phyloP scores from a whole-genome alignment of 2,888 invertebrate genomes.

The Drosophila rubida region DNA sequence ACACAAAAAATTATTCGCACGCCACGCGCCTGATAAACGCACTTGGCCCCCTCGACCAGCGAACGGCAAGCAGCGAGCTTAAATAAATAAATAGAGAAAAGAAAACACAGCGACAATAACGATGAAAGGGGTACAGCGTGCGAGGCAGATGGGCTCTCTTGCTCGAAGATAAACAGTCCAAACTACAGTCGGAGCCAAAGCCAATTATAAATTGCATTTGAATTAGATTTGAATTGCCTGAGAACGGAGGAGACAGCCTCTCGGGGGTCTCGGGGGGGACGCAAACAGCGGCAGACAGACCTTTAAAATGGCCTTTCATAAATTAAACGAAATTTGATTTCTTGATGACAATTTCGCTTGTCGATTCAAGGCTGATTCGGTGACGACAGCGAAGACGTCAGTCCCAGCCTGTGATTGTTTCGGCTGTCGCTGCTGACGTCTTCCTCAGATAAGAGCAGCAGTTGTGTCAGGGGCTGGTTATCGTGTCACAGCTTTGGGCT shows the following conservation, averaged over 20 bases:
- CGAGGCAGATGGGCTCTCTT: conserved; percentile 6
- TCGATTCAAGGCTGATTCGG: conserved; percentile 20
- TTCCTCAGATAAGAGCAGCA: conserved; percentile 37
- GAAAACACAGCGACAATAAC: background rate
- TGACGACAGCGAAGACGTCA: conserved; percentile 33
- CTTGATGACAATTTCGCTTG: conserved; percentile 45
- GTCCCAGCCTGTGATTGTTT: background rate
- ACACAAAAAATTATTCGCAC: conserved; percentile 37
- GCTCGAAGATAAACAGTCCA: conserved; percentile 22
- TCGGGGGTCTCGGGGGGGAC: background rate
- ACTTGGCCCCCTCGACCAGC: background rate
- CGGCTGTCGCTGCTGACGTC: conserved; percentile 39
- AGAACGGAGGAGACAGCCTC: conserved; percentile 20
- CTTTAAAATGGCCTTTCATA: conserved; percentile 33
- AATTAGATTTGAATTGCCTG: conserved; percentile 48
- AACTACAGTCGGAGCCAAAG: conserved; percentile 19
- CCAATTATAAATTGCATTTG: conserved; percentile 75
- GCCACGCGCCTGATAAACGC: conserved; percentile 54
- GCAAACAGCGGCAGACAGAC: conserved; percentile 29
- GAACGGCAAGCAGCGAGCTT: background rate
- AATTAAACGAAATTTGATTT: conserved; percentile 68
- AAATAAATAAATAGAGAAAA: conserved; percentile 25
- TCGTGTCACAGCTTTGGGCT: conserved; percentile 3
- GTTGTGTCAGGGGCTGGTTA: conserved; percentile 2
- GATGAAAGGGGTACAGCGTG: background rate